Evolutionary conservation across 1,140 invertebrate genomes (phyloP).

Genomic region (Andrena cerasifolii): DNA sequence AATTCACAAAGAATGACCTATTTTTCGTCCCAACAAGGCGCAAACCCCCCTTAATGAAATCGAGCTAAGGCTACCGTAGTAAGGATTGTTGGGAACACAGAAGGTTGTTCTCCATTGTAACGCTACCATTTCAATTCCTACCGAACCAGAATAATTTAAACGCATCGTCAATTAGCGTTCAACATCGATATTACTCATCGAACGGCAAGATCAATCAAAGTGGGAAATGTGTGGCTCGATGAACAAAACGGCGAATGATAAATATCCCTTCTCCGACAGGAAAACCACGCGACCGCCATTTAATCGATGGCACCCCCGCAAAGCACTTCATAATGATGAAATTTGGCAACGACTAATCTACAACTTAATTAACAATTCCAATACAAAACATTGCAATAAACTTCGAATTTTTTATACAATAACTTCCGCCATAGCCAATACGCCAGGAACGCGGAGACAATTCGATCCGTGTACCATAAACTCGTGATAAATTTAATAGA

Average conservation of each 20-base stretch:
- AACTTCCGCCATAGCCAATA: conserved; percentile 28
- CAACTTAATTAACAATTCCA: conserved; percentile 35
- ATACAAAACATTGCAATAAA: conserved; percentile 57
- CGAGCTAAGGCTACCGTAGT: neutral
- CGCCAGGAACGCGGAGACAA: conserved; percentile 42
- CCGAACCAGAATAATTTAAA: conserved; percentile 50
- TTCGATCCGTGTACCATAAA: conserved; percentile 39
- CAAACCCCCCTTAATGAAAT: conserved; percentile 8
- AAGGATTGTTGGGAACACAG: conserved; percentile 26
- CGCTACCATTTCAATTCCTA: conserved; percentile 57
- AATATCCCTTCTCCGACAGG: conserved; percentile 36
- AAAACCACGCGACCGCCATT: neutral
- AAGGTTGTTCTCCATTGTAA: conserved; percentile 24
- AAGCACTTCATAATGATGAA: conserved; percentile 36
- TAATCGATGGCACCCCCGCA: neutral
- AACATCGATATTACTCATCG: conserved; percentile 25
- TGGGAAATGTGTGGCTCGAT: conserved; percentile 66
- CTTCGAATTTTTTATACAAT: conserved; percentile 36
- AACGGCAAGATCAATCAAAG: conserved; percentile 50
- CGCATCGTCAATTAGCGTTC: conserved; percentile 41
- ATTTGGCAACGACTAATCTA: conserved; percentile 40
- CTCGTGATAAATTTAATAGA: conserved; percentile 56
- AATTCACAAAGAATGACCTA: no score
- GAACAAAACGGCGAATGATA: conserved; percentile 69
- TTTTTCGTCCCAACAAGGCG: no score